Evolutionary conservation across 1,140 invertebrate species (phyloP).

Genomic region (Contarinia nasturtii): DNA sequence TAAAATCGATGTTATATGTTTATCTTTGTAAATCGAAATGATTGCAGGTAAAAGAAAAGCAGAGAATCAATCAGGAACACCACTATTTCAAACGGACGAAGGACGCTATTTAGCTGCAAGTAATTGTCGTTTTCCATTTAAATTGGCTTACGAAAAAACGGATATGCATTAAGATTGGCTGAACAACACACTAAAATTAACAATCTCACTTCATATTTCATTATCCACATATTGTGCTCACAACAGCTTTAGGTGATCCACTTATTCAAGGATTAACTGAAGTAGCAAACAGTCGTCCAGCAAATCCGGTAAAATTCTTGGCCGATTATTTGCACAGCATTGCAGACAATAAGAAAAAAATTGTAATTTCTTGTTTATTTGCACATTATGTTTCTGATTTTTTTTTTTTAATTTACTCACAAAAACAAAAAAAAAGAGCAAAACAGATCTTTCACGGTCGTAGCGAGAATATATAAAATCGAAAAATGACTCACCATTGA

Average conservation of each 20-base stretch:
- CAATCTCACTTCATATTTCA: slow-evolving; percentile 4
- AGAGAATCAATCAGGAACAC: slow-evolving; percentile 40
- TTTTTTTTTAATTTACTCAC: too few relatives aligned
- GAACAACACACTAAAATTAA: slow-evolving; percentile 2
- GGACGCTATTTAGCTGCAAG: slow-evolving; percentile 62
- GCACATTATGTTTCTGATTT: too few relatives aligned
- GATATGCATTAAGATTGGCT: neutral
- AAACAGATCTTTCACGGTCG: too few relatives aligned
- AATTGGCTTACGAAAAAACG: too few relatives aligned
- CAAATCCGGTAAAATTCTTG: slow-evolving; percentile 63
- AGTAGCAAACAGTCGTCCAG: slow-evolving; percentile 58
- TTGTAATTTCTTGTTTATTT: neutral
- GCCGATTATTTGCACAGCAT: slow-evolving; percentile 65
- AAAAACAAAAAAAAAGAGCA: too few relatives aligned
- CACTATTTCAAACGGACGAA: slow-evolving; percentile 60
- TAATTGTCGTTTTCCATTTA: slow-evolving; percentile 21
- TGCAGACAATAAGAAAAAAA: slow-evolving; percentile 25
- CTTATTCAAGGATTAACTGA: slow-evolving; percentile 70
- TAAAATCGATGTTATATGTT: too few relatives aligned
- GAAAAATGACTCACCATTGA: too few relatives aligned
- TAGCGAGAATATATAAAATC: too few relatives aligned
- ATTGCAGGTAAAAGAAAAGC: too few relatives aligned
- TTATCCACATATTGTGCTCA: neutral
- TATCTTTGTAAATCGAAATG: too few relatives aligned
- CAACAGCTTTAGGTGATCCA: slow-evolving; percentile 60